These are phyloP conservation scores for Pheosia tremula DNA, from an alignment of 2,888 invertebrate species.

Conservation along the genomic window DNA sequence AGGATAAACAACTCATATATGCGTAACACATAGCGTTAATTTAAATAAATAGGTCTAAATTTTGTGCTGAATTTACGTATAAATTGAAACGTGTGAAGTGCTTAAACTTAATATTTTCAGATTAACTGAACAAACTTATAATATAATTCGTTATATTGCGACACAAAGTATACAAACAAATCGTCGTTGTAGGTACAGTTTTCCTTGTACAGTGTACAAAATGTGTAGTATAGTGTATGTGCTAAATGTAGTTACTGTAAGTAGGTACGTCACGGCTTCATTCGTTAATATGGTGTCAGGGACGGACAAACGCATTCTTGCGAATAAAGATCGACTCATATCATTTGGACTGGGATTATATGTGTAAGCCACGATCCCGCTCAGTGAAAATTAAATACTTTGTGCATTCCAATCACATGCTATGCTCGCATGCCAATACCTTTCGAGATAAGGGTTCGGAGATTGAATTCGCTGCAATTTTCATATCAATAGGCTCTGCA, in stretches of 20 bases:
- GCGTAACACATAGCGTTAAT: not conserved
- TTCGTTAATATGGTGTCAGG: conserved; percentile 39
- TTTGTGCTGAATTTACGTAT: not conserved
- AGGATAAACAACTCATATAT: no score
- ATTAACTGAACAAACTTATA: not conserved
- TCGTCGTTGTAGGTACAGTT: not conserved
- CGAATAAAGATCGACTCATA: conserved; percentile 35
- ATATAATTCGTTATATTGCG: not conserved
- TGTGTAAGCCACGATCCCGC: conserved; percentile 17
- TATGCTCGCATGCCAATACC: not conserved
- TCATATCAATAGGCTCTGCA: not conserved
- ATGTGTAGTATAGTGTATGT: no score
- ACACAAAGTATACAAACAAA: not conserved
- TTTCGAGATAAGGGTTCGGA: not conserved
- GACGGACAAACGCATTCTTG: conserved; percentile 28
- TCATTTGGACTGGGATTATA: conserved; percentile 19
- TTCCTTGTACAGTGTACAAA: conserved; percentile 4
- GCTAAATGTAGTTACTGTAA: conserved; percentile 21
- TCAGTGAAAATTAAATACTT: conserved; percentile 4
- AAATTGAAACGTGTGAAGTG: conserved; percentile 2
- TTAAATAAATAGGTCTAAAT: not conserved
- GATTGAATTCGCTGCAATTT: not conserved
- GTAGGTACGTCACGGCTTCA: conserved; percentile 13
- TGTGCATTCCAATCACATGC: not conserved
- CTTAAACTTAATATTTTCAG: not conserved